Evolutionary conservation across 2,113 vertebrate species (phyloP).

Genomic region (Motacilla tschutschensis): DNA sequence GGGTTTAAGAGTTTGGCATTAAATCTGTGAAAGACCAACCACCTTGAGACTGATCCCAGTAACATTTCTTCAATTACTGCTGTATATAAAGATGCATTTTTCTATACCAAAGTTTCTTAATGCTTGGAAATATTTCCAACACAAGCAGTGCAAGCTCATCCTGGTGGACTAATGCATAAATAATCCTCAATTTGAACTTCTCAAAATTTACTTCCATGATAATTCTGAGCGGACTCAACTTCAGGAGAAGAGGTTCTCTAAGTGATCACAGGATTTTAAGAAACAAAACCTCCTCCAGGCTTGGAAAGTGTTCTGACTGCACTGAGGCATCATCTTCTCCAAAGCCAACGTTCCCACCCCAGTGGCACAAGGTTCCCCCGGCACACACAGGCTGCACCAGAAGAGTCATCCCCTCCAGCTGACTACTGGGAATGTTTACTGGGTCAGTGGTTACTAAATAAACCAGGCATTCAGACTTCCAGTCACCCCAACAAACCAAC

Average conservation of each 20-base stretch:
- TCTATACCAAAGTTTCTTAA: neutral
- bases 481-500: neutral
- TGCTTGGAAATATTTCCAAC: neutral
- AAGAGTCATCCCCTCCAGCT: neutral
- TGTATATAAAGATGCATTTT: neutral
- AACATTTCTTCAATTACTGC: neutral
- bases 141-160: neutral
- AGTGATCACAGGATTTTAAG: neutral
- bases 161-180: neutral
- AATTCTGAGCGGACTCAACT: neutral
- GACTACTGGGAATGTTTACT: neutral
- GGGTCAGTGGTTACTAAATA: slow-evolving; percentile 30
- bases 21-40: neutral
- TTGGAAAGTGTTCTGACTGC: neutral
- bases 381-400: neutral
- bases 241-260: neutral
- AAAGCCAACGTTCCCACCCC: accelerated
- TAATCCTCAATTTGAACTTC: neutral
- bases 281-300: neutral
- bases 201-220: neutral
- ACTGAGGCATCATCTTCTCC: neutral
- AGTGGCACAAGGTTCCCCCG: accelerated
- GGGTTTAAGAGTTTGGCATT: neutral
- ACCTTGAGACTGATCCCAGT: neutral
- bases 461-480: slow-evolving; percentile 14